Percentiles rank a stretch among this genome's conserved stretches.
Evolutionary conservation across 2,797 vertebrate species (phyloP).

Genomic region (Microctenopoma steveboyesi): DNA sequence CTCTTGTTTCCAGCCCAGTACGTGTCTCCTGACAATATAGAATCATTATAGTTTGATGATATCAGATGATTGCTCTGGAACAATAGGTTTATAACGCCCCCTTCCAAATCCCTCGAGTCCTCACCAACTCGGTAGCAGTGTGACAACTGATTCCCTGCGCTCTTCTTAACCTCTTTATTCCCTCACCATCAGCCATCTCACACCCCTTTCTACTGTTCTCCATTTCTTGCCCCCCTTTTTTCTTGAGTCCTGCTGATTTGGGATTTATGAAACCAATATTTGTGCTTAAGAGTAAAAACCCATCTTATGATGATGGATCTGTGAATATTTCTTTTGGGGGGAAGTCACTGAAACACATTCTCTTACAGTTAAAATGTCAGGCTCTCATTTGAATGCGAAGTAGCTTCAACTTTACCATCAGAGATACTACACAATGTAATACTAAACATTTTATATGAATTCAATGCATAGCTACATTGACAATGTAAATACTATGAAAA

Average conservation of each 20-base stretch:
- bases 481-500: too few relatives aligned
- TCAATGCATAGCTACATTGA: too few relatives aligned
- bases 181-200: conserved; percentile 9
- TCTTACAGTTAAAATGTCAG: too few relatives aligned
- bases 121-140: conserved; percentile 30
- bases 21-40: conserved; percentile 53
- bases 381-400: too few relatives aligned
- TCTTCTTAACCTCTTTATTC: conserved; percentile 12
- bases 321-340: too few relatives aligned
- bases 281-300: background rate
- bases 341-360: too few relatives aligned
- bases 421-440: too few relatives aligned
- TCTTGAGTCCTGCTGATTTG: background rate
- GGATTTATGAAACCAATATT: too few relatives aligned
- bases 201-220: background rate
- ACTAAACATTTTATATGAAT: too few relatives aligned
- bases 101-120: conserved; percentile 31
- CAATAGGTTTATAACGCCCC: conserved; percentile 61
- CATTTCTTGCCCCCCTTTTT: background rate
- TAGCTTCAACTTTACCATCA: too few relatives aligned
- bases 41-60: conserved; percentile 81
- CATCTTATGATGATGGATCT: background rate
- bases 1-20: conserved; percentile 29
- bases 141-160: conserved; percentile 36
- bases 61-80: conserved; percentile 80